phyloP scores from a whole-genome alignment of 1,140 invertebrate species.

The Cotesia typhae region DNA sequence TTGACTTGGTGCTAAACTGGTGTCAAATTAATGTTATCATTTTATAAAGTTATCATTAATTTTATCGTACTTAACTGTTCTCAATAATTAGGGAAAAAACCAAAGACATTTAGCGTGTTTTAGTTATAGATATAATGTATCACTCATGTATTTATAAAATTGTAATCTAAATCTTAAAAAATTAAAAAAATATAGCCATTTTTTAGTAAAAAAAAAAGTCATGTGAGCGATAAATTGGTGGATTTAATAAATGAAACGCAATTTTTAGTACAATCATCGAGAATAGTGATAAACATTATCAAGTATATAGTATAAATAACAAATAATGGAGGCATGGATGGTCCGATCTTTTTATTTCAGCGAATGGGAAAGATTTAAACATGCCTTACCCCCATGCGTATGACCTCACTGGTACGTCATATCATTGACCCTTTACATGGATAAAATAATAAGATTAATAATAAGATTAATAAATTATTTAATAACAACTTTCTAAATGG shows the following conservation, averaged over 20 bases:
- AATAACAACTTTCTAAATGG: constrained; percentile 35
- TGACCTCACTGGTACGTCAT: constrained; percentile 46
- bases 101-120: too few species aligned
- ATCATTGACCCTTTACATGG: constrained; percentile 44
- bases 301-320: constrained; percentile 25
- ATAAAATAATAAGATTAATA: constrained; percentile 41
- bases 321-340: constrained; percentile 45
- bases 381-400: constrained; percentile 51
- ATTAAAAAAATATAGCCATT: too few species aligned
- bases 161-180: too few species aligned
- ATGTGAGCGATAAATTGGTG: too few species aligned
- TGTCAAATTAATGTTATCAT: too few species aligned
- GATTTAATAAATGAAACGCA: neutral
- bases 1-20: too few species aligned
- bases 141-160: too few species aligned
- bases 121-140: too few species aligned
- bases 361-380: constrained; percentile 40
- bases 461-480: constrained; percentile 35
- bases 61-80: too few species aligned
- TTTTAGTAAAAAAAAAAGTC: too few species aligned
- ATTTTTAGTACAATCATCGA: neutral
- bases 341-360: constrained; percentile 38
- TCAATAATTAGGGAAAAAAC: too few species aligned
- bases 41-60: too few species aligned
- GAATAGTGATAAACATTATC: constrained; percentile 39